These are phyloP conservation scores for Geococcyx californianus DNA, from an alignment of 2,113 vertebrate species.

Conservation along the genomic window DNA sequence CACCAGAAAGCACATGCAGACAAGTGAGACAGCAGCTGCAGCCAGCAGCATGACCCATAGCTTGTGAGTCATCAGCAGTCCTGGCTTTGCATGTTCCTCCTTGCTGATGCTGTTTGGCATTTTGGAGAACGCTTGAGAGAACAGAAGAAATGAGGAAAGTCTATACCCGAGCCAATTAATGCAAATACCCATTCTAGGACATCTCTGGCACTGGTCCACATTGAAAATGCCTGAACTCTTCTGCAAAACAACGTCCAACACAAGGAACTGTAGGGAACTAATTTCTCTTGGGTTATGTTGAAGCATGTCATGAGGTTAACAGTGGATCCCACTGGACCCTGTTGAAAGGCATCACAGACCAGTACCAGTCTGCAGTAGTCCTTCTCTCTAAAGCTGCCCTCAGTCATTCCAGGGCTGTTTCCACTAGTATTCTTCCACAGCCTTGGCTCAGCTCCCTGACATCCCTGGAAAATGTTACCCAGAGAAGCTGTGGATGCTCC, in stretches of 20 bases:
- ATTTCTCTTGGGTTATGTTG: not conserved
- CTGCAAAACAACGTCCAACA: not conserved
- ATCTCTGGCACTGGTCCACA: not conserved
- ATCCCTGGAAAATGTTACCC: too few relatives aligned
- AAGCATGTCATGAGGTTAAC: not conserved
- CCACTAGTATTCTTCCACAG: not conserved
- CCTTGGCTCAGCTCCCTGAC: not conserved
- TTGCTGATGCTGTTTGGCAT: not conserved
- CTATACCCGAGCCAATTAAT: not conserved
- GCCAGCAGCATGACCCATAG: not conserved
- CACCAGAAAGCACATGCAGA: not conserved
- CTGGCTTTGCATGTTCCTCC: not conserved
- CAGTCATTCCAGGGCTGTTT: not conserved
- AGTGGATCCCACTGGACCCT: not conserved
- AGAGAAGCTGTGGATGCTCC: too few relatives aligned
- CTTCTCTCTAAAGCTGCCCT: not conserved
- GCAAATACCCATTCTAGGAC: not conserved
- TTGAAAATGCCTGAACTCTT: not conserved
- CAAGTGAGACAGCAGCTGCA: not conserved
- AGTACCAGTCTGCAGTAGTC: not conserved
- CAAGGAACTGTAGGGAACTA: not conserved
- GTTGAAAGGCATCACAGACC: not conserved
- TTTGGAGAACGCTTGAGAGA: not conserved
- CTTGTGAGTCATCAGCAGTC: not conserved
- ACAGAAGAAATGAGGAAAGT: not conserved